Evolutionary conservation across 2,888 invertebrate species (phyloP), one percentile per base, ranked within the genome.

Genomic region (Latrodectus hesperus): DNA sequence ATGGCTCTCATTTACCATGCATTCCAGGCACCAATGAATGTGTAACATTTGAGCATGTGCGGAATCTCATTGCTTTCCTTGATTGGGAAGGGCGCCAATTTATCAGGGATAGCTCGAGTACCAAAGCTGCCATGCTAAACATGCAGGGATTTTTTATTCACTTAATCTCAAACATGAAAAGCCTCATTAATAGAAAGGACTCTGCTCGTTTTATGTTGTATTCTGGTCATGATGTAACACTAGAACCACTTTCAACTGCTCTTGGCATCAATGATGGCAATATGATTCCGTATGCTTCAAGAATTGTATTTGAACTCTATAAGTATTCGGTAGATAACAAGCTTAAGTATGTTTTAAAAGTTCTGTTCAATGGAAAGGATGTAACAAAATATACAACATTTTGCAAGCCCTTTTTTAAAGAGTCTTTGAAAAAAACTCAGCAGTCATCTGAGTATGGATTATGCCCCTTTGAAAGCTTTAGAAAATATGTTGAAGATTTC

Each of bases 201-300:
- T 94, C 94, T 86, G 95, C 95, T 26, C 95, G 95, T 91, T 94
- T 97, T 84, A 95, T 96, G 0, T 91, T 97, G 0, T 97, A 96
- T 91, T 98, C 98, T 0, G 98, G 98, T 0, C 98, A 98, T 91
- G 98, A 98, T 92, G 96, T 96, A 91, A 98, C 98, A 0, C 91
- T 98, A 64, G 96, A 97, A 91, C 96, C 97, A 89, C 92, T 98
- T 64, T 94, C 96, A 1, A 93, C 96, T 3, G 96, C 97, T 0
- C 92, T 98, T 74, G 97, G 98, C 0, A 92, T 97, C 5, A 92
- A 93, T 68, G 93, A 94, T 87, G 93, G 93, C 73, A 92, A 91
- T 83, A 93, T 95, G 89, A 95, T 98, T 72, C 95, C 96, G 38
- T 99, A 97, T 92, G 98, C 97, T 0, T 95, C 98, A 0, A 93